phyloP scores from a whole-genome alignment of 2,888 invertebrate species.

The Cheilosia impressa region DNA sequence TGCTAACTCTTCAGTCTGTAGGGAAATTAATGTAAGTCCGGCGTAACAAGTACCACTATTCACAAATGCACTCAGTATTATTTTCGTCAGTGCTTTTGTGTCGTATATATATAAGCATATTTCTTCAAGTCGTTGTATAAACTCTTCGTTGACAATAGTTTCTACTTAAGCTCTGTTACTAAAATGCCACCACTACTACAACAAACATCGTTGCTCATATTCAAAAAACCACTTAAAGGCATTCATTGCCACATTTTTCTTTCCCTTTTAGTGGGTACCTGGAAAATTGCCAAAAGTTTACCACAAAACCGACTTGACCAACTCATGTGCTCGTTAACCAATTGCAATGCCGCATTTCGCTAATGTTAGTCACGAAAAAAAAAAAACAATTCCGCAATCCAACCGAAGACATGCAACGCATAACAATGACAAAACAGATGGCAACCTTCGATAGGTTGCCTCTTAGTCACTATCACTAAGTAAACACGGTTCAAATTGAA shows the following conservation, averaged over 20 bases:
- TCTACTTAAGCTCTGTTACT: no score
- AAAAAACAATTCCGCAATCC: conserved; percentile 41
- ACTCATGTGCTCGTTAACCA: conserved; percentile 41
- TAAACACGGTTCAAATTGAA: conserved; percentile 6
- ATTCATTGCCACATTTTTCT: conserved; percentile 9
- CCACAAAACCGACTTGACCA: conserved; percentile 23
- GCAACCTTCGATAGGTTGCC: conserved; percentile 38
- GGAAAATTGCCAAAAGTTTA: conserved; percentile 41
- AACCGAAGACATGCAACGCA: neutral
- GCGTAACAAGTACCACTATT: no score
- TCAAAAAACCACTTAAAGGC: conserved; percentile 9
- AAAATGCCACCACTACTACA: no score
- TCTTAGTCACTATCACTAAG: conserved; percentile 26
- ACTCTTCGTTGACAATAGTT: no score
- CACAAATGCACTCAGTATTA: no score
- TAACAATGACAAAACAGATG: conserved; percentile 21
- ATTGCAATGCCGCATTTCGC: conserved; percentile 35
- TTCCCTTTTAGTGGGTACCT: neutral
- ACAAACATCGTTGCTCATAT: conserved; percentile 2
- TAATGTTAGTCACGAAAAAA: conserved; percentile 33
- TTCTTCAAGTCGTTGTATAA: no score
- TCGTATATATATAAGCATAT: no score
- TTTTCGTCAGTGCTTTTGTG: no score
- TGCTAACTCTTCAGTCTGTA: no score
- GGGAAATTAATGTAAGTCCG: no score